These are phyloP conservation scores for Pseudorectes ferrugineus DNA, from an alignment of 2,113 vertebrate species.

Conservation along the genomic window DNA sequence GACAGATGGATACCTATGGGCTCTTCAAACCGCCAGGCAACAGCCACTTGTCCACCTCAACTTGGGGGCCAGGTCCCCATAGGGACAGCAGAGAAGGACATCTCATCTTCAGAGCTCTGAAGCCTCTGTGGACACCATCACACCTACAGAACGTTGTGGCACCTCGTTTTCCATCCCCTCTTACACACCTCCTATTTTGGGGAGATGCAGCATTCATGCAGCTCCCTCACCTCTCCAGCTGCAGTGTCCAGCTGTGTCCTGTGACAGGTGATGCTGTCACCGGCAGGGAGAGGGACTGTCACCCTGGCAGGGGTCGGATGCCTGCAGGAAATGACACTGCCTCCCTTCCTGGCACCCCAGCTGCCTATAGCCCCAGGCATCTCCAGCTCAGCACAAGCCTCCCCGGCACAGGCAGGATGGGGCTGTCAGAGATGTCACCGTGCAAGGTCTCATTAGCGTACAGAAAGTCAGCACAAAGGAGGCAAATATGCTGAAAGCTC, in stretches of 20 bases:
- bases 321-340: background rate
- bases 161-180: background rate
- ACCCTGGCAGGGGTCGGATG: background rate
- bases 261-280: background rate
- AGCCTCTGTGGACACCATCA: background rate
- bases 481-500: background rate
- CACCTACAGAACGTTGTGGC: background rate
- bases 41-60: background rate
- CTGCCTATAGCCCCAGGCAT: background rate
- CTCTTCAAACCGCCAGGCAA: rapidly evolving
- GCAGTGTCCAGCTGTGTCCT: background rate
- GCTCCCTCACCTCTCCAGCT: background rate
- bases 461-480: background rate
- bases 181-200: rapidly evolving
- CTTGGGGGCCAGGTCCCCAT: rapidly evolving
- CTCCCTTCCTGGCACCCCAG: background rate
- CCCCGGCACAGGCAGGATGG: background rate
- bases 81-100: background rate
- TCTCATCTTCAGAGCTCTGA: background rate
- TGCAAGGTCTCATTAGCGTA: background rate
- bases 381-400: background rate
- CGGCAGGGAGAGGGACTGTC: background rate
- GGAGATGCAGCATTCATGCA: rapidly evolving
- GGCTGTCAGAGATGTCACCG: background rate
- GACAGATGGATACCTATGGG: background rate